Evolutionary conservation across 2,113 vertebrate genomes (phyloP), one percentile per base, ranked within the genome.

Genomic region (Thamnaconus septentrionalis): DNA sequence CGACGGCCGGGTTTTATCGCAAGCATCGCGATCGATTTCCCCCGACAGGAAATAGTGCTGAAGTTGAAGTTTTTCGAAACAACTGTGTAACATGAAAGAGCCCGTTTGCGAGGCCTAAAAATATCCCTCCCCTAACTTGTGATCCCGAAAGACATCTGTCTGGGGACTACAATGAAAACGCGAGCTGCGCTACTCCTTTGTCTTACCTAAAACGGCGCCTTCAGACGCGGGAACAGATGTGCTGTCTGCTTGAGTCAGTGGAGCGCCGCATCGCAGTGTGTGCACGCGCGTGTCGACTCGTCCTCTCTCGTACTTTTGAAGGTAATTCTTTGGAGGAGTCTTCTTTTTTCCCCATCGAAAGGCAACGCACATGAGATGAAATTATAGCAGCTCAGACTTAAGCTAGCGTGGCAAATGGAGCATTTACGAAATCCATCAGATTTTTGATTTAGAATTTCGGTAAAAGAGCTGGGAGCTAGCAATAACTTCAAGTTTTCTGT

Each of bases 151-250:
- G 63, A 65, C 9, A 6, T 69, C 31, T 47, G 43, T 75, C 61
- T 70, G 65, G 44, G 48, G 62, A 57, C 56, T 7, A 46, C 45
- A 47, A 70, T 72, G 61, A 66, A 75, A 31, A 31, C 18, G 18
- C 18, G 18, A 31, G 18, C 66, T 78, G 79, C 10, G 71, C 64
- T 72, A 48, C 53, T 54, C 53, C 52, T 67, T 63, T 69, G 5
- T 59, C 53, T 42, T n/a, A 56, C 1, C 8, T 42, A 60, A 81
- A 78, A 61, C 46, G 52, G 10, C 18, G 18, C 53, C 58, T 73
- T 71, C 53, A 61, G 71, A 64, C 80, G 69, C 71, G 66, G 61
- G 60, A 82, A 49, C 66, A 80, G 72, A 81, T 80, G 69, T 8
- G 47, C 8, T 61, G 59, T 56, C 31, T 78, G 49, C 47, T 2